A percentile compares a stretch with the other conserved stretches of the same genome.
phyloP scores from a whole-genome alignment of 2,797 vertebrate genomes.

The Linurgus olivaceus region DNA sequence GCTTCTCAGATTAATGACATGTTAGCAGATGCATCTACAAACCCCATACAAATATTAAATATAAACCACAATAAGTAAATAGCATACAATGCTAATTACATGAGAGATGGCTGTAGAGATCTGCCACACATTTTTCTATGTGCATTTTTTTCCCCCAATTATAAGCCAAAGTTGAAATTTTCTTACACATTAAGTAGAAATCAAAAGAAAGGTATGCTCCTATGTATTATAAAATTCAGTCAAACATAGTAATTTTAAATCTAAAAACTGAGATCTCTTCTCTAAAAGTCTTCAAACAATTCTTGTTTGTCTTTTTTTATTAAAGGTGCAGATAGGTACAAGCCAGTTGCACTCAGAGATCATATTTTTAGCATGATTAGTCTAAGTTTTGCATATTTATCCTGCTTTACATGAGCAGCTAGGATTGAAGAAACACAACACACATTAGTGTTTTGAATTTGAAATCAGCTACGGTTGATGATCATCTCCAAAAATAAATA shows the following conservation, averaged over 20 bases:
- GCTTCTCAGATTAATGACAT: not conserved
- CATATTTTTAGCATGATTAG: not conserved
- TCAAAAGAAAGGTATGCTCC: conserved; percentile 6
- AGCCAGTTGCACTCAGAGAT: not conserved
- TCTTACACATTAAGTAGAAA: not conserved
- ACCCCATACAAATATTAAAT: not conserved
- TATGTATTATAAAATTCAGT: not conserved
- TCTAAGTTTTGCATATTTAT: not conserved
- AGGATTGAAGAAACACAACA: not conserved
- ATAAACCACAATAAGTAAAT: not conserved
- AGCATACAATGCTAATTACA: not conserved
- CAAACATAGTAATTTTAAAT: not conserved
- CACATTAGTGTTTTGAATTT: conserved; percentile 35
- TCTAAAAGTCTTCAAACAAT: not conserved
- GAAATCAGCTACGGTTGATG: conserved; percentile 35
- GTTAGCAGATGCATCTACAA: not conserved
- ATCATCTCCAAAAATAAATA: conserved; percentile 78
- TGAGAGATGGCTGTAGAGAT: not conserved
- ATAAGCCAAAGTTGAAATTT: not conserved
- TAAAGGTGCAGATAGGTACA: not conserved
- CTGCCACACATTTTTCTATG: not conserved
- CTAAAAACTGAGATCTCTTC: not conserved
- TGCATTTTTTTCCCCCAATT: not conserved
- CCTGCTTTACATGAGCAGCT: not conserved
- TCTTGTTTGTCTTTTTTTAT: not conserved